Evolutionary conservation across 2,113 vertebrate species (phyloP), one percentile per base, ranked within the genome.

Genomic region (Corythornis vintsioides): DNA sequence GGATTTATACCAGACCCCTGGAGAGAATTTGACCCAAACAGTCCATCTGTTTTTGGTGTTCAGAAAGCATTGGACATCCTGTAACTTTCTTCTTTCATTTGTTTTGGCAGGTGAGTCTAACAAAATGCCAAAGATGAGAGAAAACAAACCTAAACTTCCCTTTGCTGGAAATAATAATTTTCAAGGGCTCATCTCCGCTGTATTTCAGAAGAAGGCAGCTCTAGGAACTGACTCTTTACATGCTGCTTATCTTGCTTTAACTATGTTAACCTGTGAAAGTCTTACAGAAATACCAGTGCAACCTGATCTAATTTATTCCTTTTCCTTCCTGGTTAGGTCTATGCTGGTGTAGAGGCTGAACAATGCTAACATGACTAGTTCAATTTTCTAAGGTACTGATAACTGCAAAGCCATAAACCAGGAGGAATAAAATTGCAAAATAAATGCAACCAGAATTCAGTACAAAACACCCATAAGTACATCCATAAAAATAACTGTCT

Each of bases 281-380:
- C 10, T 10, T 4, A 24, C 48, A 57, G 61, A 53, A 78, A 71
- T 14, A 53, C 25, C 70, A 9, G 7, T 6, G 79, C 74, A 78
- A n/a, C 20, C 31, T 29, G 31, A 43, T 67, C 53, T 72, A 25
- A 29, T 48, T 24, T 21, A 43, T 61, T 40, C 45, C 14, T 28
- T 40, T 79, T 35, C 40, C 67, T 69, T 28, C 64, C 10, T n/a
- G 40, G 14, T 6, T 40, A 50, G 19, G 21, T 20, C 40, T 33
- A 4, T 6, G 5, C 7, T 10, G 33, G 4, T 56, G 9, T 3
- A 61, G 29, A 80, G 19, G 12, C 0, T 29, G 43, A 61, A 19
- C 89, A 69, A 2, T 1, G 5, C 29, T 33, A 47, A 48, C 57
- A 2, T 0, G 3, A 78, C 31, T 11, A 52, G 52, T 52, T 26